Base-by-base conservation (phyloP, 2,113 vertebrate genomes). In the Hippocampus abdominalis region DNA sequence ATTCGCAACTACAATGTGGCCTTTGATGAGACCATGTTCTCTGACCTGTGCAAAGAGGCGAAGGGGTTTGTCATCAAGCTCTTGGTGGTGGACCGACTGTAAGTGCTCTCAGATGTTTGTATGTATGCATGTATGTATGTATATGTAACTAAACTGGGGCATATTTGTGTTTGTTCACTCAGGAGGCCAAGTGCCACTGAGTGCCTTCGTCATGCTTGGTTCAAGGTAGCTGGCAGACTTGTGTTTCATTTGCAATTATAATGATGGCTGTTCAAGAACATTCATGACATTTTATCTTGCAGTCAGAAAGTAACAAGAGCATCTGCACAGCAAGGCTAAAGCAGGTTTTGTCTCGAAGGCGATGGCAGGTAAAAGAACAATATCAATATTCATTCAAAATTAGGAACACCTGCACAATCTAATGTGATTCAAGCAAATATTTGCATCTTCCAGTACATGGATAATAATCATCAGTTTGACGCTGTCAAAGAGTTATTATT, bases 21-120 rank as follows among this genome's bases (percentile, higher is more conserved):
- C 0, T 98, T 98, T 4, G 95, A 98, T 81, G 96, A 99, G 87
- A 93, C 78, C 84, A 97, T 95, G 80, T 98, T 98, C 76, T 91
- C 93, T 40, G 94, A 93, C 65, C 88, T 98, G 71, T 96, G 94
- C 64, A 92, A 94, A 60, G 95, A 97, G 86, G 96, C 97, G 8
- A 95, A 94, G 73, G 95, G 94, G 75, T 99, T 99, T 4, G 94
- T 99, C 87, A 95, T 97, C 89, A 96, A 95, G 90, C 94, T 99
- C 70, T 86, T 98, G 72, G 95, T 97, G 77, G 92, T 87, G 18
- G 95, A 98, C 87, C 92, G 77, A 71, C 91, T 95, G 97, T 99
- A 85, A 96, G 97, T 88, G 44, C 15, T 20, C 12, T 3, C 25
- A 25, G 16, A 40, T n/a, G 20, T 39, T 2, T 12, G 5, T 42